phyloP scores from a whole-genome alignment of 35 echinoderm and acorn worm species.

The Eucidaris tribuloides region DNA sequence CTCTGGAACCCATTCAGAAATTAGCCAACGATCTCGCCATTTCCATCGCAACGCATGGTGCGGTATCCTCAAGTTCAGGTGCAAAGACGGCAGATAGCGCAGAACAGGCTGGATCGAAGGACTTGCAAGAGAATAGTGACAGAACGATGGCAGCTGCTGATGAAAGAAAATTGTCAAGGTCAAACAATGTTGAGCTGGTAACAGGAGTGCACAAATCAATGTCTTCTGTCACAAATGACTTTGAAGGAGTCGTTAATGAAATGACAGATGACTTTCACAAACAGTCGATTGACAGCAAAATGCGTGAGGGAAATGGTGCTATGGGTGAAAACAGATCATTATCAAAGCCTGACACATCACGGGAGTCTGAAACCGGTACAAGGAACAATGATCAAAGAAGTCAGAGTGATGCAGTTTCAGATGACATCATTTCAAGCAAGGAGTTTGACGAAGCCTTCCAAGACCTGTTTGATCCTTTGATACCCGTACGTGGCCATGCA shows the following conservation, averaged over 20 bases:
- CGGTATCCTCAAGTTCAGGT: constrained; percentile 38
- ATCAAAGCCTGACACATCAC: no score
- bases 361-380: no score
- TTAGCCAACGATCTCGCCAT: constrained; percentile 71
- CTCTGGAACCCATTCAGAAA: constrained; percentile 43
- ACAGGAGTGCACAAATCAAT: neutral
- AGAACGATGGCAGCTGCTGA: neutral
- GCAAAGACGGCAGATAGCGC: no score
- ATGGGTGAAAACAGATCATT: no score
- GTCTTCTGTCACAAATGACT: no score
- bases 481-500: constrained; percentile 81
- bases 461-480: constrained; percentile 85
- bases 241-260: no score
- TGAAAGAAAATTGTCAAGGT: neutral
- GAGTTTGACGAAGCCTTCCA: constrained; percentile 79
- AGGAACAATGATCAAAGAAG: no score
- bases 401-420: no score
- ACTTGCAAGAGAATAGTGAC: neutral
- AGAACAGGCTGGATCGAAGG: neutral
- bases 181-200: neutral
- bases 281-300: no score
- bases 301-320: no score
- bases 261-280: no score
- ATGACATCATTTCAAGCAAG: no score
- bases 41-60: constrained; percentile 92